phyloP scores from a whole-genome alignment of 1,140 invertebrate genomes.

The Melipona quadrifasciata region DNA sequence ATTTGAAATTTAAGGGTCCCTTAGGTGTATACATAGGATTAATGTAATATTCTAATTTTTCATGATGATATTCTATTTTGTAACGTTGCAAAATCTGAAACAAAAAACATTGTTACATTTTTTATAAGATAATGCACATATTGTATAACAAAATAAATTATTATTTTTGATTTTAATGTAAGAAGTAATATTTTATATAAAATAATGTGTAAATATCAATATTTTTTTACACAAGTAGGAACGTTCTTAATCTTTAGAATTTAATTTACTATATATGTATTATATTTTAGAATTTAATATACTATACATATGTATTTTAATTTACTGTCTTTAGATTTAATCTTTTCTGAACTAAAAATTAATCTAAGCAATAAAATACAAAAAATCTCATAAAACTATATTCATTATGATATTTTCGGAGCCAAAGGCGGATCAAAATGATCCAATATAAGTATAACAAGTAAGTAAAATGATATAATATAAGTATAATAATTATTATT shows the following conservation, averaged over 20 bases:
- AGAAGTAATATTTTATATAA: not conserved
- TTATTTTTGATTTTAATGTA: not conserved
- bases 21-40: slow-evolving; percentile 90
- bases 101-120: slow-evolving; percentile 24
- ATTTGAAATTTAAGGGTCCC: slow-evolving; percentile 85
- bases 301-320: too few species aligned
- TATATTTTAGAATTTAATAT: too few species aligned
- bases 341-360: too few species aligned
- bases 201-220: not conserved
- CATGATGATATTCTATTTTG: slow-evolving; percentile 85
- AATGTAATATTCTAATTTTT: slow-evolving; percentile 86
- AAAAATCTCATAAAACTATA: not conserved
- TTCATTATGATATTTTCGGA: not conserved
- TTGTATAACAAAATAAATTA: not conserved
- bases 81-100: slow-evolving; percentile 87
- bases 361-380: not conserved
- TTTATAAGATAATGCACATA: not conserved
- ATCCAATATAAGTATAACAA: too few species aligned
- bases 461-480: too few species aligned
- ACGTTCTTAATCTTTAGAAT: too few species aligned
- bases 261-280: too few species aligned
- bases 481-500: too few species aligned
- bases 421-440: too few species aligned
- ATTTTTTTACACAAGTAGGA: not conserved
- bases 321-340: too few species aligned